Conservation (phyloP, 1,140 invertebrate genomes). For the Apis laboriosa region DNA sequence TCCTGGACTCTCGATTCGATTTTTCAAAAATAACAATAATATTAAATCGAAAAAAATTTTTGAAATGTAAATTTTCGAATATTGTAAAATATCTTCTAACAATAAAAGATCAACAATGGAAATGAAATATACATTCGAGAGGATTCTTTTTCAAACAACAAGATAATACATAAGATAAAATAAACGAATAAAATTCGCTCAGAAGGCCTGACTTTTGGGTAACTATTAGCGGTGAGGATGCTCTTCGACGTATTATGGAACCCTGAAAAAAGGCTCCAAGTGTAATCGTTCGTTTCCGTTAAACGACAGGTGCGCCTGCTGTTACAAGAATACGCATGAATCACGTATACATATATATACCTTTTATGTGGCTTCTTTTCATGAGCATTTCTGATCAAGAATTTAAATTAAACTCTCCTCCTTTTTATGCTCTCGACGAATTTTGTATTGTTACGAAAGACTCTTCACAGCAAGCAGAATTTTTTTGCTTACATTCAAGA, state of each 20-base stretch:
- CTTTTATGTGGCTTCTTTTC: slow-evolving; percentile 32
- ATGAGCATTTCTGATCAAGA: neutral
- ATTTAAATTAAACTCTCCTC: neutral
- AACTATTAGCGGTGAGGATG: neutral
- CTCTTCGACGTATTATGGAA: slow-evolving; percentile 24
- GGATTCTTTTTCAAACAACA: too few species aligned
- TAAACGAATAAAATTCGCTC: too few species aligned
- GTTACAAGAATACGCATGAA: slow-evolving; percentile 40
- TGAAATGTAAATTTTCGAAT: too few species aligned
- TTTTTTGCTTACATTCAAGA: too few species aligned
- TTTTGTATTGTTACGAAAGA: neutral
- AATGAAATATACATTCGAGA: too few species aligned
- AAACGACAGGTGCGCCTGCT: slow-evolving; percentile 48
- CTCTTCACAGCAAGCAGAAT: neutral
- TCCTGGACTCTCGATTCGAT: too few species aligned
- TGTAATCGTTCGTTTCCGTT: slow-evolving; percentile 61
- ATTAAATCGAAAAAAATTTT: too few species aligned
- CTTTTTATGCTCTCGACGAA: neutral
- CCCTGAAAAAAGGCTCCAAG: slow-evolving; percentile 24
- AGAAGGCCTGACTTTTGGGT: neutral
- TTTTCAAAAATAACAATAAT: too few species aligned
- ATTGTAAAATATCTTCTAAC: too few species aligned
- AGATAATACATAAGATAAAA: too few species aligned
- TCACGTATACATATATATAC: slow-evolving; percentile 2
- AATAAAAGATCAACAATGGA: too few species aligned